Percentiles rank a stretch among this genome's conserved stretches.
phyloP scores from a whole-genome alignment of 2,888 invertebrate species.

The Andrena haemorrhoa region DNA sequence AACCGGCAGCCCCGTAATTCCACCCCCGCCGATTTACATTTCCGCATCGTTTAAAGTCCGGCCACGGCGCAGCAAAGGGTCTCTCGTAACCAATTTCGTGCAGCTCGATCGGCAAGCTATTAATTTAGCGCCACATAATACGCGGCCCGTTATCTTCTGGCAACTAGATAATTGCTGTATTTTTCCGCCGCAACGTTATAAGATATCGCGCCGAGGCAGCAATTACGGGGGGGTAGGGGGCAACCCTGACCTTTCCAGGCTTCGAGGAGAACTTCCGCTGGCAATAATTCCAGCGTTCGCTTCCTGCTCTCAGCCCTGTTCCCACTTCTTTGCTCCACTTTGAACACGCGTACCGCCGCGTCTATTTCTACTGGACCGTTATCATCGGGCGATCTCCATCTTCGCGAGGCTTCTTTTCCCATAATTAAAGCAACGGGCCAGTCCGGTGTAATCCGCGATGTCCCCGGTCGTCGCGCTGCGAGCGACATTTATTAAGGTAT shows the following conservation, averaged over 20 bases:
- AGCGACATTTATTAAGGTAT: constrained; percentile 29
- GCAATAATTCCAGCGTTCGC: constrained; percentile 28
- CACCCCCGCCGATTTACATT: constrained; percentile 23
- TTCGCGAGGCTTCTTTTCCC: constrained; percentile 21
- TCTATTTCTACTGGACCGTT: constrained; percentile 42
- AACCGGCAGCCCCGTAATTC: constrained; percentile 17
- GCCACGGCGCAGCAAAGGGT: neutral
- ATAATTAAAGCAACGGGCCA: constrained; percentile 32
- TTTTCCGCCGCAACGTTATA: neutral
- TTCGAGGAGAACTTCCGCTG: constrained; percentile 25
- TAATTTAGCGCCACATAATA: neutral
- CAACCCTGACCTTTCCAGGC: neutral
- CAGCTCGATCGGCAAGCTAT: neutral
- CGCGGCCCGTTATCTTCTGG: neutral
- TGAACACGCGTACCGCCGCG: neutral
- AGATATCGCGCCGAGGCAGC: neutral
- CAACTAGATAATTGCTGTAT: neutral
- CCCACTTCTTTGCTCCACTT: constrained; percentile 32
- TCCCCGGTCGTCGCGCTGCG: too few species aligned
- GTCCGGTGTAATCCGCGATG: constrained; percentile 25
- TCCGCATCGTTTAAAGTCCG: neutral
- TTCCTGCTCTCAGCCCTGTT: constrained; percentile 24
- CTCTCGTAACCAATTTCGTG: neutral
- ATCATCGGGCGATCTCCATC: constrained; percentile 53
- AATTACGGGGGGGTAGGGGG: neutral